Conservation (phyloP, 2,797 vertebrate species). For the Anguilla obscura region DNA sequence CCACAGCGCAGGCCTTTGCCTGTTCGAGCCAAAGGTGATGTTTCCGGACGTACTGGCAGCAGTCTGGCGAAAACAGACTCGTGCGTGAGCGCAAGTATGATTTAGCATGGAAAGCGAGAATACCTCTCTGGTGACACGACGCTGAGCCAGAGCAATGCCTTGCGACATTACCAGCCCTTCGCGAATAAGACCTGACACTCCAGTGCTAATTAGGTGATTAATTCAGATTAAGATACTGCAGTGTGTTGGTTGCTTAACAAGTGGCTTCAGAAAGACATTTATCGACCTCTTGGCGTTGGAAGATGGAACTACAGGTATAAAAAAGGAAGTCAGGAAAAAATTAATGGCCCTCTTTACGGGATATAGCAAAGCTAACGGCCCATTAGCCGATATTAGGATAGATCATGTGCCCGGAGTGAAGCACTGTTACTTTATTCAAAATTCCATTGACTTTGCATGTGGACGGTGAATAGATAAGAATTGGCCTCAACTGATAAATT, state of each 20-base stretch:
- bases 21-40: background rate
- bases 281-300: background rate
- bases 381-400: constrained; percentile 3
- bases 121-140: background rate
- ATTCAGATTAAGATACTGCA: constrained; percentile 10
- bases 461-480: background rate
- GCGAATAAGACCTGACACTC: background rate
- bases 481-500: background rate
- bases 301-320: constrained; percentile 2
- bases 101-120: background rate
- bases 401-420: background rate
- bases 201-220: background rate
- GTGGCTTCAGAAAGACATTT: background rate
- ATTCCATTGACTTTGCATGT: background rate
- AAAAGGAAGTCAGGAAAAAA: background rate
- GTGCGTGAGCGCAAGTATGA: background rate
- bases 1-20: background rate
- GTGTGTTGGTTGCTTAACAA: background rate
- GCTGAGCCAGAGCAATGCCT: background rate
- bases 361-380: constrained; percentile 2
- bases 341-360: background rate
- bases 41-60: background rate
- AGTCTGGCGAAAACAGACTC: background rate
- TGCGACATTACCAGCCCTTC: background rate
- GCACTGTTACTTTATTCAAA: background rate